phyloP scores from a whole-genome alignment of 2,888 invertebrate species.

The Microctonus brassicae region DNA sequence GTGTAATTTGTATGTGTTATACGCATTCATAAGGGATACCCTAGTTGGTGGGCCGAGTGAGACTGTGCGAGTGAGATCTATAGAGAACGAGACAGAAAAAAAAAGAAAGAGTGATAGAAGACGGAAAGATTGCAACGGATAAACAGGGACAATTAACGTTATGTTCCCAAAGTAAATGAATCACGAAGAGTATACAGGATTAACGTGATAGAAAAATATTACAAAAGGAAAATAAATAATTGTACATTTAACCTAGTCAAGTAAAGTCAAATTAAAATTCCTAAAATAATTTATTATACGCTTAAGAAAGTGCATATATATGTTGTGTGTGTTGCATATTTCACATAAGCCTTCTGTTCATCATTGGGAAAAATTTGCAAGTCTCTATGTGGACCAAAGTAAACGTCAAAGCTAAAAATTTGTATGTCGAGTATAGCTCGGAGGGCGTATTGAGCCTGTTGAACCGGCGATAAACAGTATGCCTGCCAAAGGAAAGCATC shows the following conservation, averaged over 20 bases:
- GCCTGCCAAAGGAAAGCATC: conserved; percentile 63
- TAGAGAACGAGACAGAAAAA: not conserved
- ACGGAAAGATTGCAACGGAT: not conserved
- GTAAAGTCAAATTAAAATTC: not conserved
- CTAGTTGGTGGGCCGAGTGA: not conserved
- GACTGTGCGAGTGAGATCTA: not conserved
- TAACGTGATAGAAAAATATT: not conserved
- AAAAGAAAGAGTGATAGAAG: not conserved
- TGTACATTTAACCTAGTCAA: not conserved
- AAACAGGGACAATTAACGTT: not conserved
- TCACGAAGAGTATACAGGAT: not conserved
- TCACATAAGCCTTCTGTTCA: conserved; percentile 9
- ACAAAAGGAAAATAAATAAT: no score
- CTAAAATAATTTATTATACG: not conserved
- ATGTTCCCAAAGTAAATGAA: not conserved
- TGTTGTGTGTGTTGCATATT: not conserved
- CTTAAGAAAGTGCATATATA: not conserved
- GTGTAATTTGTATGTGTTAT: not conserved
- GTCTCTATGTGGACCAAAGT: conserved; percentile 63
- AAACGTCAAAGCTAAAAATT: conserved; percentile 56
- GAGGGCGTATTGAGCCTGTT: conserved; percentile 54
- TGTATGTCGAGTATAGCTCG: conserved; percentile 56
- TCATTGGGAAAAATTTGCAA: conserved; percentile 15
- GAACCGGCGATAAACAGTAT: conserved; percentile 61
- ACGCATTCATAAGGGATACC: not conserved